These are phyloP conservation scores for Enchytraeus crypticus DNA, from an alignment of 2,888 invertebrate species.

Conservation along the genomic window DNA sequence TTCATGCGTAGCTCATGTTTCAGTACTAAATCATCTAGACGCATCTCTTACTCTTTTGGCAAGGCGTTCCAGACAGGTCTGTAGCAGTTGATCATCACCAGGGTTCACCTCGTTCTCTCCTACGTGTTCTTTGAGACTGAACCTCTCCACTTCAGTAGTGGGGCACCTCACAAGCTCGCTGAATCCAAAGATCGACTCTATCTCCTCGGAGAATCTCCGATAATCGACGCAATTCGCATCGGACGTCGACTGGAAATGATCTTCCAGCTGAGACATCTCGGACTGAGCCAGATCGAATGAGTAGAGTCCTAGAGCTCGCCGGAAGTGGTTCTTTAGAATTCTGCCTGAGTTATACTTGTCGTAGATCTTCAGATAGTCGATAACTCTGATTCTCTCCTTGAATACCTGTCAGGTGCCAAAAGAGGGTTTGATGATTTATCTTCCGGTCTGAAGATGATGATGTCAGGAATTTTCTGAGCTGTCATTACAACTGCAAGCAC, in stretches of 20 bases:
- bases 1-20: too few species aligned
- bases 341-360: slow-evolving; percentile 47
- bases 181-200: slow-evolving; percentile 46
- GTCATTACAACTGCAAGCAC: too few species aligned
- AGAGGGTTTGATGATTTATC: too few species aligned
- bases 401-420: slow-evolving; percentile 42
- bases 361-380: slow-evolving; percentile 47
- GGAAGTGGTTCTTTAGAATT: slow-evolving; percentile 44
- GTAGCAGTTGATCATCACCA: slow-evolving; percentile 32
- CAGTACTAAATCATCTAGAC: too few species aligned
- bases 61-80: slow-evolving; percentile 38
- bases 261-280: slow-evolving; percentile 44
- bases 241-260: slow-evolving; percentile 36
- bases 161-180: slow-evolving; percentile 47
- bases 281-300: slow-evolving; percentile 42
- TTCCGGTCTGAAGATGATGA: too few species aligned
- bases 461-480: too few species aligned
- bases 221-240: slow-evolving; percentile 42
- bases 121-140: slow-evolving; percentile 41
- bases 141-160: slow-evolving; percentile 37
- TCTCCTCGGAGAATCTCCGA: slow-evolving; percentile 43
- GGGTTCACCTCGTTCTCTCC: slow-evolving; percentile 32
- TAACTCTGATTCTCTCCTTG: slow-evolving; percentile 42
- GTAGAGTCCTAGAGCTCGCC: slow-evolving; percentile 44
- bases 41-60: slow-evolving; percentile 41